Base-by-base conservation (phyloP, 1,140 invertebrate species). In the Micrasema longulum region DNA sequence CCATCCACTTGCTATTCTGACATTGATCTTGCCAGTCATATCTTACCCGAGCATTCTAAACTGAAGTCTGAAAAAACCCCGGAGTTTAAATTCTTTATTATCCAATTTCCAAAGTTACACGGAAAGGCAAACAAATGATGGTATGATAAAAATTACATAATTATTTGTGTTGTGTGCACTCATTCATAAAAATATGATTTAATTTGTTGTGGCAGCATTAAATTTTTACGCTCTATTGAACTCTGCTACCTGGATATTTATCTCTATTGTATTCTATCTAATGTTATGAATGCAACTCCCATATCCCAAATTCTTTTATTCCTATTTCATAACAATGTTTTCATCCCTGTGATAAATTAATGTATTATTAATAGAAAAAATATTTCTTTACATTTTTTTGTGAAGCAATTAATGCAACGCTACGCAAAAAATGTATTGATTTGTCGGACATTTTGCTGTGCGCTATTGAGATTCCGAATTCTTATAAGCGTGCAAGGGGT, bases 111-210 rank as follows among this genome's bases (percentile, higher is more conserved):
- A 57, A 57, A 36, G 36, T n/a, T 1, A 38, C 53, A 16, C 53
- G 12, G n/a, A n/a, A n/a, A n/a, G n/a, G n/a, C n/a, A n/a, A n/a
- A 57, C 53, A 57, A 36, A 57, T 57, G 48, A 52, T 52, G 48
- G 48, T 52, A 52, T n/a, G 48, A 20, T 12, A 52, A 45, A 23
- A 52, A 20, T 10, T 52, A 1, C 31, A 16, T 43, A 14, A 14
- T 26, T 45, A 64, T 50, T 43, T 11, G 48, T 1, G 41, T 35
- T 12, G 16, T 16, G 26, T 65, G 35, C 63, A 48, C 43, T 69
- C 72, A 70, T 50, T 45, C 53, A 53, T 41, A 41, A 38, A 53
- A 48, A 64, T 76, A 72, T 76, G 74, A 76, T 70, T 50, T 76
- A 57, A 76, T 76, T 52, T 16, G 52, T 53, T 48, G 9, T 67